Base-by-base conservation (phyloP, 2,888 invertebrate genomes). In the Yponomeuta evonymella region DNA sequence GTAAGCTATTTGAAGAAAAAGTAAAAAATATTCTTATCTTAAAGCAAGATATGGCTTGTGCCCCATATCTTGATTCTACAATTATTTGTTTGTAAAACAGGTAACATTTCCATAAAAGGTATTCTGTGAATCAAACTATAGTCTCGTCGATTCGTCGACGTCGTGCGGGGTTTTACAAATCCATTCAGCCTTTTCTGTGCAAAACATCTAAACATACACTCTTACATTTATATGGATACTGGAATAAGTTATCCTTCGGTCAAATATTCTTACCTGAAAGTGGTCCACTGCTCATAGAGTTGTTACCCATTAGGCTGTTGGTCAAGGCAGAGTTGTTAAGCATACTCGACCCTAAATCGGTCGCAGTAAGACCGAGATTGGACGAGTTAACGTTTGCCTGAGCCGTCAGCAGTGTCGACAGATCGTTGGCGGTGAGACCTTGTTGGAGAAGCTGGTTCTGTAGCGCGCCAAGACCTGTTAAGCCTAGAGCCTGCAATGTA, bases 381-480 rank as follows among this genome's bases (percentile, higher is more conserved):
- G 81, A 82, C n/a, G 80, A 78, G 73, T 85, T 86, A 5, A 80
- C 87, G 76, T 80, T 84, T n/a, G 76, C 87, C 72, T 89, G 88
- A 2, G 88, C 88, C 0, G 87, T 82, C 4, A 92, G 78, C 5
- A 90, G 87, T 33, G 89, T 86, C 0, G 91, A 89, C 43, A 91
- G 75, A 71, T 92, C 91, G 74, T 76, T 89, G 4, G 92, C 91
- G 1, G 92, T 90, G 43, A 92, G 78, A 2, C 93, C 93, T 80
- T 93, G 93, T 73, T 93, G 93, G 1, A 93, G 80, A 10, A 93
- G 79, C 76, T 92, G 92, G 76, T 90, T 92, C 73, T 93, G 93
- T 4, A 92, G 82, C 11, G 92, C 90, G 62, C 92, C 92, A 23
- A 93, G 75, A 10, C 92, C 92, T 5, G 89, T 86, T 65, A 92